Conservation (phyloP, 2,797 vertebrate genomes). For the Perodicticus potto region DNA sequence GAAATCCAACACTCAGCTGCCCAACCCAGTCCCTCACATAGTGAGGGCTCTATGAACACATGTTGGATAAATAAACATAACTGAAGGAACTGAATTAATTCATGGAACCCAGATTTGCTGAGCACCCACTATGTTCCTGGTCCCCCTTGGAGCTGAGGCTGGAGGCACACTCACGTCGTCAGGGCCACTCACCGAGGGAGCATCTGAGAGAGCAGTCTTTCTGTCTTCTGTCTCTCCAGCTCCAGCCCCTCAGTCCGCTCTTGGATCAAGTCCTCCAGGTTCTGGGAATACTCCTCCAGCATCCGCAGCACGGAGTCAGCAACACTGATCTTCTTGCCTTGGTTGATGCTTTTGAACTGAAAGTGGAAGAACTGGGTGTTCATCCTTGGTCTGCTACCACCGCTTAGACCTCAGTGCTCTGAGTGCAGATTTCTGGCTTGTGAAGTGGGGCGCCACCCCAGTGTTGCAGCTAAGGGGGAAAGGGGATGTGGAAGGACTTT, state of each 20-base stretch:
- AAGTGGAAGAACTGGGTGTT: constrained; percentile 38
- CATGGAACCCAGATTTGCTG: background rate
- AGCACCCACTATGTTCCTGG: too few relatives aligned
- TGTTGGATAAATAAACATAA: background rate
- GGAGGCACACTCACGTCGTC: background rate
- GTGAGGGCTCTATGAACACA: background rate
- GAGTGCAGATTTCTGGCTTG: background rate
- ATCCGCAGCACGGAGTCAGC: constrained; percentile 95
- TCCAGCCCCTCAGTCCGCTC: constrained; percentile 94
- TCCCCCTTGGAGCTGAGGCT: background rate
- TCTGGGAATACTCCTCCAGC: constrained; percentile 95
- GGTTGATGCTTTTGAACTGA: constrained; percentile 96
- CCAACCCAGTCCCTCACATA: background rate
- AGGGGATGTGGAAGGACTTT: background rate
- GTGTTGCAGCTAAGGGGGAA: background rate
- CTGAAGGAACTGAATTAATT: background rate
- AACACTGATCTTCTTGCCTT: constrained; percentile 94
- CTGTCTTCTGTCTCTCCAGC: constrained; percentile 94
- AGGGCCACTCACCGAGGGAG: constrained; percentile 91
- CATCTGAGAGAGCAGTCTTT: constrained; percentile 95
- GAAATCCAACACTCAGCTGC: background rate
- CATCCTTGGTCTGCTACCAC: background rate
- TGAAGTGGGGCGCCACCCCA: too few relatives aligned
- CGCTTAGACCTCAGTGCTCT: background rate
- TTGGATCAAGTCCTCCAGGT: constrained; percentile 93